phyloP scores from a whole-genome alignment of 1,140 invertebrate species.

The Polypedilum pembai region DNA sequence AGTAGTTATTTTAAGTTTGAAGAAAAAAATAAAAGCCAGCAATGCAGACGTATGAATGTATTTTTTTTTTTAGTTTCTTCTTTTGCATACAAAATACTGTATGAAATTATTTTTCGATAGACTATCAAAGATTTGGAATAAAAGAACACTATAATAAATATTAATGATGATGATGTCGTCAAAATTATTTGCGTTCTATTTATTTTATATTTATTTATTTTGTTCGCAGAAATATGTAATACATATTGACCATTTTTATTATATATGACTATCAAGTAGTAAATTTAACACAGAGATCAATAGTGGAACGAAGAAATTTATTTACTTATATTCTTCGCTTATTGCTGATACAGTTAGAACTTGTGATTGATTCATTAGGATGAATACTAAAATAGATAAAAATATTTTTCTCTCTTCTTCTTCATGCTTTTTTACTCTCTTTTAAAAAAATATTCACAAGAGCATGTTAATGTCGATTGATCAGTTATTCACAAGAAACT shows the following conservation, averaged over 20 bases:
- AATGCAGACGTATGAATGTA: neutral
- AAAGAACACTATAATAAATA: neutral
- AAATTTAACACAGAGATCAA: neutral
- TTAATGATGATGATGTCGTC: neutral
- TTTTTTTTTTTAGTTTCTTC: neutral
- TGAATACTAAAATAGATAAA: neutral
- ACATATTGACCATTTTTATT: neutral
- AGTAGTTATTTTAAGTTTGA: neutral
- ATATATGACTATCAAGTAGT: neutral
- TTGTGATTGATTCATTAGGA: slow-evolving; percentile 24
- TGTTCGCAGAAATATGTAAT: neutral
- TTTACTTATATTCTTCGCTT: neutral
- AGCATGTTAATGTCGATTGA: neutral
- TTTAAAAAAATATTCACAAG: neutral
- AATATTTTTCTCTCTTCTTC: neutral
- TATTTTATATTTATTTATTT: neutral
- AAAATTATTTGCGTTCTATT: slow-evolving; percentile 2
- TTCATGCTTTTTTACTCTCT: neutral
- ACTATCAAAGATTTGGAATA: no score
- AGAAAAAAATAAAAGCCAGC: neutral
- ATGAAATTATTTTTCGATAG: no score
- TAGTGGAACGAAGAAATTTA: neutral
- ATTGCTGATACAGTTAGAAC: slow-evolving; percentile 2
- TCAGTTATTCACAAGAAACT: neutral
- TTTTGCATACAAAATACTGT: neutral